A percentile compares a stretch with the other conserved stretches of the same genome.
Evolutionary conservation across 2,888 invertebrate genomes (phyloP).

Genomic region (Eristalis intricaria): DNA sequence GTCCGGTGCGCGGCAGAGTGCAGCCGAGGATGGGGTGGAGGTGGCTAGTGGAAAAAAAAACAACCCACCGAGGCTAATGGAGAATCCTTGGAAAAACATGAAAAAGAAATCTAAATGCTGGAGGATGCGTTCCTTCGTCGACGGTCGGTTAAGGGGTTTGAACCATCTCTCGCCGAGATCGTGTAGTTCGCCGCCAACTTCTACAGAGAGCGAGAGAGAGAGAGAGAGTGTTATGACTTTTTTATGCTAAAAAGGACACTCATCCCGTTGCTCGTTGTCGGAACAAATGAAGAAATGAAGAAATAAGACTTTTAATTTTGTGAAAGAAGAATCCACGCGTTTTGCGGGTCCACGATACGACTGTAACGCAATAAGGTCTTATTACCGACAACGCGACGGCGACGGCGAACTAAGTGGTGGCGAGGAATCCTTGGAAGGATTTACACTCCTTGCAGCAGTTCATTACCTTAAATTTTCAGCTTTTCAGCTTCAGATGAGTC

Average conservation of each 20-base stretch:
- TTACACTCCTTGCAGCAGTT: slow-evolving; percentile 77
- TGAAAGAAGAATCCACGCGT: slow-evolving; percentile 73
- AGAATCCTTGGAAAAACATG: slow-evolving; percentile 66
- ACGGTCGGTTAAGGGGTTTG: neutral
- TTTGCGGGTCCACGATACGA: slow-evolving; percentile 43
- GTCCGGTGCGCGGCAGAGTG: neutral
- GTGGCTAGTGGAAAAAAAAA: slow-evolving; percentile 65
- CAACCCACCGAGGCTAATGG: slow-evolving; percentile 49
- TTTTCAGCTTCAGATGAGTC: slow-evolving; percentile 47
- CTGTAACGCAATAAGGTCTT: slow-evolving; percentile 69
- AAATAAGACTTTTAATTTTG: slow-evolving; percentile 77
- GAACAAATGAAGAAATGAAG: slow-evolving; percentile 70
- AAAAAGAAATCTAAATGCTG: slow-evolving; percentile 55
- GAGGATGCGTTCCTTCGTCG: neutral
- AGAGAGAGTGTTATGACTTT: slow-evolving; percentile 67
- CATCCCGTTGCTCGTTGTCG: slow-evolving; percentile 26
- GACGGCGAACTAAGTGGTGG: slow-evolving; percentile 16
- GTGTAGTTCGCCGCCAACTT: slow-evolving; percentile 25
- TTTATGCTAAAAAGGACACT: slow-evolving; percentile 71
- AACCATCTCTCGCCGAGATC: neutral
- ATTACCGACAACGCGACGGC: slow-evolving; percentile 49
- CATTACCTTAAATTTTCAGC: slow-evolving; percentile 79
- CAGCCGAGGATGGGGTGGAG: neutral
- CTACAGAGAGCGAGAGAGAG: too few relatives aligned
- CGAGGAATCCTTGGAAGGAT: slow-evolving; percentile 62